Base-by-base conservation (phyloP, 64 coral and sea anemone species). In the Actinia equina region DNA sequence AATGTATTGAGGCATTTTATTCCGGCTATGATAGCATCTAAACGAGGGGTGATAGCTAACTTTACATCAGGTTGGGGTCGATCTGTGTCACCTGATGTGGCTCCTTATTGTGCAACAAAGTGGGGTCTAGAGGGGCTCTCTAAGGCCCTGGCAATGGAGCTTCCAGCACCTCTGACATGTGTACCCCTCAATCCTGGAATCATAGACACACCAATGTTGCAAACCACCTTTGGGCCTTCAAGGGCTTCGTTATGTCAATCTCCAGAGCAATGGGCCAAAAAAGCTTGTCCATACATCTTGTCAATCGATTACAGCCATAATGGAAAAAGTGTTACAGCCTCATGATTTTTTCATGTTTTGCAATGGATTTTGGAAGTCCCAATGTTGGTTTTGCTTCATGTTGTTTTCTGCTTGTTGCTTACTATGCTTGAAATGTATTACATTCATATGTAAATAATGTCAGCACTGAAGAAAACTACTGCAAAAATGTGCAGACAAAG, bases 91-190 rank as follows among this genome's bases (percentile, higher is more conserved):
- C 37, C 88, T 16, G 45, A 90, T 9, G 88, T 87, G 69, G 94
- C 94, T 44, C 94, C 94, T 46, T 95, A 95, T 77, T 95, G 94
- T 62, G 88, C 90, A 25, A 69, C 90, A 17, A 95, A 95, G 82
- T 95, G 91, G 90, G 94, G 86, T 19, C 84, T 92, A 44, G 90
- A 95, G 67, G 94, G 94, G 43, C 84, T 95, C 8, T 95, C 94
- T 64, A 95, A 95, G 49, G 94, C 94, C 23, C 55, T 95, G 37
- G 94, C 94, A 59, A 43, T 89, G 77, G 94, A 95, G 45, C 88
- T 95, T 15, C 94, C 90, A 41, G 41, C 87, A 22, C 88, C 90
- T 7, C 82, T 95, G 70, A 86, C 90, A 56, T 95, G 94, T 87
- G 84, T 92, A 0, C 94, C 94, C 1, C 70, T 95, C n/a, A 92